Base-by-base conservation (phyloP, 2,888 invertebrate genomes). In the Sminthurides aquaticus region DNA sequence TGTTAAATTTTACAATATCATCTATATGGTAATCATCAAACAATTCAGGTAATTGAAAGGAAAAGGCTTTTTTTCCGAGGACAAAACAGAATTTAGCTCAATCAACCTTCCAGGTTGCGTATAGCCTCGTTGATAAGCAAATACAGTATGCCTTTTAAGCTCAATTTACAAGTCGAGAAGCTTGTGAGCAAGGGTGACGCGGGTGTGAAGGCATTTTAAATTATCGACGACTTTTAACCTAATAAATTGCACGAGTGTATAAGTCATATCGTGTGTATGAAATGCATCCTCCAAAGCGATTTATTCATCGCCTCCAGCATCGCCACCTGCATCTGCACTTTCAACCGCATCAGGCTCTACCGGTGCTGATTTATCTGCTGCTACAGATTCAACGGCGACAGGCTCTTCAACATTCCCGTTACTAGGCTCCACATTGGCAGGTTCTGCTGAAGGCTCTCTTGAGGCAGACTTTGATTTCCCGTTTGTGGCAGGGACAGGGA, bases 381-480 rank as follows among this genome's bases (percentile, higher is more conserved):
- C 34, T 29, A 52, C 49, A 22, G 66, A 49, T n/a, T 26, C 58
- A 1, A 58, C 49, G 22, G 64, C 25, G 3, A n/a, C 60, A 28
- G 48, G 59, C 1, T 58, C 66, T 26, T 60, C 28, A 1, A 54
- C 64, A 15, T 64, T 67, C 1, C 49, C 57, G 25, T 67, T 65
- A 5, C 29, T 64, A 11, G 60, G 54, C 49, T 73, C 73, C 2
- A 67, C 70, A n/a, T n/a, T n/a, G 15, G 56, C 66, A 8, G 58
- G 57, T 55, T 73, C 73, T 8, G 70, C 69, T 57, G 73, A 73
- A 54, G 71, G 59, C 65, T 69, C 73, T 28, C 73, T 65, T 2
- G 73, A 73, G 15, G n/a, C 65, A 3, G 60, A 48, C 27, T 67
- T 69, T 2, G 60, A 48, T 28, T 67, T 70, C 49, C 71, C 73